These are phyloP conservation scores for Malurus splendens DNA, from an alignment of 2,797 vertebrate genomes.

Conservation along the genomic window DNA sequence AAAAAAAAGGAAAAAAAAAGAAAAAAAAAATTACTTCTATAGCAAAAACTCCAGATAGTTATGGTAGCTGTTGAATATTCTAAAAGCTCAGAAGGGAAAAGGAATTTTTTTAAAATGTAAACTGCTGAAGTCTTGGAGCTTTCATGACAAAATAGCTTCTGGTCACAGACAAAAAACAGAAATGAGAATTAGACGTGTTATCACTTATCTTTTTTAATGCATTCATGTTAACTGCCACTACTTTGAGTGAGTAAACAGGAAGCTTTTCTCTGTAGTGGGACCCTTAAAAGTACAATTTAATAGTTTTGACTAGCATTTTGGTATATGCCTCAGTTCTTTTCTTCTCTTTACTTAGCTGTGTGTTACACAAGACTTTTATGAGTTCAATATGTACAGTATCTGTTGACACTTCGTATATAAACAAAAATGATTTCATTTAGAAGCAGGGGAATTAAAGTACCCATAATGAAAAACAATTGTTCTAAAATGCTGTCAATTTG, in stretches of 20 bases:
- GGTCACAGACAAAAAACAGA: slow-evolving; percentile 23
- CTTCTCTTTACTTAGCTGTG: slow-evolving; percentile 13
- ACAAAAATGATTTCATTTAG: slow-evolving; percentile 47
- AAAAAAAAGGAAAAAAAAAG: too few species aligned
- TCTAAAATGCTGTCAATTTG: slow-evolving; percentile 28
- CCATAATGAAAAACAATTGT: slow-evolving; percentile 52
- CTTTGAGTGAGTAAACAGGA: neutral
- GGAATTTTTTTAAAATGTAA: neutral
- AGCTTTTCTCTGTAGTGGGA: slow-evolving; percentile 1
- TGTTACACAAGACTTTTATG: slow-evolving; percentile 40
- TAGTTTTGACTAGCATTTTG: slow-evolving; percentile 16
- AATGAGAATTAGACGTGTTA: neutral
- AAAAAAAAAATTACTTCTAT: neutral
- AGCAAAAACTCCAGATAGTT: neutral
- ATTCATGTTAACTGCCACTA: neutral
- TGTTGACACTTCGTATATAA: slow-evolving; percentile 51
- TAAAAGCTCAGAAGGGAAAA: slow-evolving; percentile 11
- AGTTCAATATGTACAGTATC: slow-evolving; percentile 54
- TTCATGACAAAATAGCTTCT: slow-evolving; percentile 21
- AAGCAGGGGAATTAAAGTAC: slow-evolving; percentile 28
- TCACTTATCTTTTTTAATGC: slow-evolving; percentile 1
- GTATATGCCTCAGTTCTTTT: neutral
- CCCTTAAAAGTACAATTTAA: neutral
- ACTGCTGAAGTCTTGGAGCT: neutral
- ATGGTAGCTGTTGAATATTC: slow-evolving; percentile 12